A percentile compares a stretch with the other conserved stretches of the same genome.
Evolutionary conservation across 2,113 vertebrate genomes (phyloP).

Genomic region (Jacana jacana): DNA sequence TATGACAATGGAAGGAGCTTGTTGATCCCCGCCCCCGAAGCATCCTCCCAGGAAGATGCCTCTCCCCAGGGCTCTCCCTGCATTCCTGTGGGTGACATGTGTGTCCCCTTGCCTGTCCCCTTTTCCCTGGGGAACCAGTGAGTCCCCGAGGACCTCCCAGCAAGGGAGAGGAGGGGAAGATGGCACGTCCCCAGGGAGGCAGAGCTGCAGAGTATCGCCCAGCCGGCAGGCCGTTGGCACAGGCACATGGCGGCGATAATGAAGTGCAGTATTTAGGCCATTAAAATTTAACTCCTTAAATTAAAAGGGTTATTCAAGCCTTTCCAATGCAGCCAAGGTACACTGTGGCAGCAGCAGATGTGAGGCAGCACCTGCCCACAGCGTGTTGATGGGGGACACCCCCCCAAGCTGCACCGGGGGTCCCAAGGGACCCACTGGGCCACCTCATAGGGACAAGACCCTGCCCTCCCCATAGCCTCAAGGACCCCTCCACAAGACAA

Average conservation of each 20-base stretch:
- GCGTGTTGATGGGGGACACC: rapidly evolving
- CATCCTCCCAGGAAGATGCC: background rate
- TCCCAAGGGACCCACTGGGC: background rate
- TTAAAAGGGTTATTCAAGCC: constrained; percentile 32
- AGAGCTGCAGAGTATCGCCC: rapidly evolving
- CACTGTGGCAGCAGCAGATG: background rate
- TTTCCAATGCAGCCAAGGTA: background rate
- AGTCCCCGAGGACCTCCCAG: background rate
- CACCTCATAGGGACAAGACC: background rate
- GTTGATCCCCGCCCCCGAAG: background rate
- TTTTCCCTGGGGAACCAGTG: rapidly evolving
- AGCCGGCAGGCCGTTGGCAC: rapidly evolving
- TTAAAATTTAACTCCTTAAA: constrained; percentile 41
- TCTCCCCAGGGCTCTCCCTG: background rate
- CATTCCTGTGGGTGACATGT: background rate
- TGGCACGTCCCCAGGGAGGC: background rate
- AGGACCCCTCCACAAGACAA: rapidly evolving
- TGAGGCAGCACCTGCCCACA: background rate
- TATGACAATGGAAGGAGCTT: rapidly evolving
- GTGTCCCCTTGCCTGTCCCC: background rate
- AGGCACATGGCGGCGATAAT: background rate
- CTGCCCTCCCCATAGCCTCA: background rate
- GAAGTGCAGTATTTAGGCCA: constrained; percentile 26
- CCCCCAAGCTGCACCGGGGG: background rate
- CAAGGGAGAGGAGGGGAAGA: background rate